These are phyloP conservation scores for Drosophila athabasca DNA, from an alignment of 1,140 invertebrate species.

Conservation along the genomic window DNA sequence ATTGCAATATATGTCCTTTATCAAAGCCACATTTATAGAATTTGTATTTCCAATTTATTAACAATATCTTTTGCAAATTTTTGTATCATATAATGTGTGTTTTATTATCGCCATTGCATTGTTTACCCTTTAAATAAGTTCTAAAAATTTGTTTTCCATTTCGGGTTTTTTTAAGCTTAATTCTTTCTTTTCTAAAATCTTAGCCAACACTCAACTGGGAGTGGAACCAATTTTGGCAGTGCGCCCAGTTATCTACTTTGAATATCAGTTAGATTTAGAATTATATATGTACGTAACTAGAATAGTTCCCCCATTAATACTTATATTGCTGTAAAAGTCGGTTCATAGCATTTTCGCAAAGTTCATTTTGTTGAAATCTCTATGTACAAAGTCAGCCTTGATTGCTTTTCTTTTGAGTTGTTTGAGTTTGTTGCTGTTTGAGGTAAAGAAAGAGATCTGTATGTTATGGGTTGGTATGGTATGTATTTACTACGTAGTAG, in stretches of 20 bases:
- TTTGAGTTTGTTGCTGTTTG: conserved; percentile 49
- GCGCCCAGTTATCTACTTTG: conserved; percentile 53
- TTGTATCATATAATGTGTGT: conserved; percentile 30
- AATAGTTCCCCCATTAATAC: conserved; percentile 15
- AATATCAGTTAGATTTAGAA: conserved; percentile 35
- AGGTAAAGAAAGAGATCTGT: conserved; percentile 75
- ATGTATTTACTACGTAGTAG: conserved; percentile 43
- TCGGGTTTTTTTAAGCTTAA: conserved; percentile 31
- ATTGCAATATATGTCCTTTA: conserved; percentile 49
- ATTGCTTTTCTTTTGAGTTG: conserved; percentile 72
- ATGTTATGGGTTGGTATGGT: conserved; percentile 17
- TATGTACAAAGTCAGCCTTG: conserved; percentile 81
- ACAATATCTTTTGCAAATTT: conserved; percentile 33
- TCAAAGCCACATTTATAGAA: conserved; percentile 58
- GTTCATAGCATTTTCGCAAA: conserved; percentile 54
- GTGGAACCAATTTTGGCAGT: conserved; percentile 56
- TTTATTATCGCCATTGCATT: conserved; percentile 56
- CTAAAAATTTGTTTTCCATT: conserved; percentile 49
- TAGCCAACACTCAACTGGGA: conserved; percentile 43
- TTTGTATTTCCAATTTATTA: conserved; percentile 32
- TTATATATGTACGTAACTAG: background rate
- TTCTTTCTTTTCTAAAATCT: conserved; percentile 2
- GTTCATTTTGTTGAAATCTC: conserved; percentile 64
- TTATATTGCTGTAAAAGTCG: conserved; percentile 65
- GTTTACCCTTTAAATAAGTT: conserved; percentile 64